Percentiles rank a stretch among this genome's conserved stretches.
phyloP scores from a whole-genome alignment of 2,113 vertebrate genomes.

The Chaetops frenatus region DNA sequence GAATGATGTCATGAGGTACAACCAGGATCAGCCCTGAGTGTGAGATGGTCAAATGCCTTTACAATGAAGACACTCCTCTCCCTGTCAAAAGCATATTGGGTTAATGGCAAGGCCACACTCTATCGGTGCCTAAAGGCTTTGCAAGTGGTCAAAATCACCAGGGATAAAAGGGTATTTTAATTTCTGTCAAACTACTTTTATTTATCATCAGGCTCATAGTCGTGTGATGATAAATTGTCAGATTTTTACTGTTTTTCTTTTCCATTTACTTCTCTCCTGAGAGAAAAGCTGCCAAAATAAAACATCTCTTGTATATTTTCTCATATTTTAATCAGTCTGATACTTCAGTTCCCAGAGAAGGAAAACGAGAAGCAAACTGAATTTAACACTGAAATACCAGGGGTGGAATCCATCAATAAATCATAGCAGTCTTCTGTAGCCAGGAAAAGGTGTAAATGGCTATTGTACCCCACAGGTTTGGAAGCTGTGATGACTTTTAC shows the following conservation, averaged over 20 bases:
- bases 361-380: neutral
- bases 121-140: neutral
- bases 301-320: neutral
- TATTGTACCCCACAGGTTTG: neutral
- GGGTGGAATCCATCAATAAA: neutral
- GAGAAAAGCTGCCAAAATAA: neutral
- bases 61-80: neutral
- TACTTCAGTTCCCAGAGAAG: neutral
- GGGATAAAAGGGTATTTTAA: neutral
- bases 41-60: slow-evolving; percentile 12
- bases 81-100: neutral
- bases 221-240: neutral
- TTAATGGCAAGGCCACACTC: neutral
- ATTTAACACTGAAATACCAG: neutral
- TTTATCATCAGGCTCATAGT: neutral
- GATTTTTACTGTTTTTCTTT: neutral
- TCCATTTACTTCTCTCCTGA: neutral
- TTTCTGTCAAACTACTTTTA: neutral
- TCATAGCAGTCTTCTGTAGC: neutral
- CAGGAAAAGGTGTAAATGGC: neutral
- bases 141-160: neutral
- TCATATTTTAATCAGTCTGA: neutral
- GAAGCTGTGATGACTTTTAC: neutral
- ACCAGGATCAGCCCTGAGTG: neutral
- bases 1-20: slow-evolving; percentile 9